phyloP scores from a whole-genome alignment of 2,888 invertebrate genomes.

The Malacosoma neustria region DNA sequence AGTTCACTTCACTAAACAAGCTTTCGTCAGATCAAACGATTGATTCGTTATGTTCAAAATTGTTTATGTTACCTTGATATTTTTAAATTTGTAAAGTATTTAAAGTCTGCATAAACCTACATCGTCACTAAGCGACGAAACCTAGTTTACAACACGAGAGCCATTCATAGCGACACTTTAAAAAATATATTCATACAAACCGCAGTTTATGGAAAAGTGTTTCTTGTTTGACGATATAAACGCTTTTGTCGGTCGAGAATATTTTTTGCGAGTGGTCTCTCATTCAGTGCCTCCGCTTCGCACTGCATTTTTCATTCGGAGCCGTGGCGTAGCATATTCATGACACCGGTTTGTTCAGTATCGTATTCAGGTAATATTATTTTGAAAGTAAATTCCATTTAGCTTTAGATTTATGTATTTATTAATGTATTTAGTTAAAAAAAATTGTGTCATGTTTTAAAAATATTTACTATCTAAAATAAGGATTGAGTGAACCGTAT shows the following conservation, averaged over 20 bases:
- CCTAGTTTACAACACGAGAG: conserved; percentile 3
- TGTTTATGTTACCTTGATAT: no score
- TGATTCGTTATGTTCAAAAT: no score
- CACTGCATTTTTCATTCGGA: conserved; percentile 63
- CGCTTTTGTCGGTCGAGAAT: conserved; percentile 36
- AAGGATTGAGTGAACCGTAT: no score
- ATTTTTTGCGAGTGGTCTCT: conserved; percentile 38
- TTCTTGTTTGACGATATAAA: conserved; percentile 43
- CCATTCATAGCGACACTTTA: conserved; percentile 8
- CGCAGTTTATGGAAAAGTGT: conserved; percentile 34
- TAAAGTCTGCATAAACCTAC: no score
- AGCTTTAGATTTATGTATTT: no score
- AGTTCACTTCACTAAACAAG: no score
- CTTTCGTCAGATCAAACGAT: no score
- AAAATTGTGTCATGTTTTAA: no score
- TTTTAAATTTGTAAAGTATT: no score
- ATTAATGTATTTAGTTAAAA: no score
- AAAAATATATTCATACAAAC: conserved; percentile 13
- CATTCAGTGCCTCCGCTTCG: conserved; percentile 41
- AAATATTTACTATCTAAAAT: no score
- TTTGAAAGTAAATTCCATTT: neutral
- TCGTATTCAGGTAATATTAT: neutral
- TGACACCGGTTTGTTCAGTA: conserved; percentile 17
- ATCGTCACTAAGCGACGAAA: neutral
- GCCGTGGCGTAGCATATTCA: conserved; percentile 35